Evolutionary conservation across 64 coral and sea anemone genomes (phyloP).

Genomic region (Stylophora pistillata): DNA sequence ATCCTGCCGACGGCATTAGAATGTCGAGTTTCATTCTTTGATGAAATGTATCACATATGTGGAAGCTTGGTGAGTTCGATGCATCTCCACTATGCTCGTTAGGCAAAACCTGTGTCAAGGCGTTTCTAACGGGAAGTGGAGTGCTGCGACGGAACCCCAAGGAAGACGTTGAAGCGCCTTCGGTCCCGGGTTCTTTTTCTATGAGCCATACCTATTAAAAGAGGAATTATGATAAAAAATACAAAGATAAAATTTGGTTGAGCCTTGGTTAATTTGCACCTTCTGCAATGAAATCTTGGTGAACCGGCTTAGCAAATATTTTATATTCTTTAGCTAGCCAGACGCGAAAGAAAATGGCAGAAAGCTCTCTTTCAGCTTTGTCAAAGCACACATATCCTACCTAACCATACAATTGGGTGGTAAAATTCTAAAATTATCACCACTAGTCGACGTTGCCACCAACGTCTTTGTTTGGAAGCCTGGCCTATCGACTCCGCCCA

Average conservation of each 20-base stretch:
- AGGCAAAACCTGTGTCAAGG: neutral
- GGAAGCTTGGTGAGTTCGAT: neutral
- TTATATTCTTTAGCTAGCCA: too few relatives aligned
- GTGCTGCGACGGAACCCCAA: neutral
- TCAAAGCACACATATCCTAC: too few relatives aligned
- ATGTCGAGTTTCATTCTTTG: slow-evolving; percentile 18
- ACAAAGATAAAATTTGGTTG: neutral
- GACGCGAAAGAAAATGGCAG: too few relatives aligned
- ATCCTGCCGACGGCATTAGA: slow-evolving; percentile 4
- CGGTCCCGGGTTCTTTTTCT: neutral
- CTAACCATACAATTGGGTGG: too few relatives aligned
- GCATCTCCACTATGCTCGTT: slow-evolving; percentile 4
- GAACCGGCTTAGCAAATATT: too few relatives aligned
- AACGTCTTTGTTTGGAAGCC: too few relatives aligned
- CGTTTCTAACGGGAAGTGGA: neutral
- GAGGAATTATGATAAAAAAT: neutral
- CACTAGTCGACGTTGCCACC: too few relatives aligned
- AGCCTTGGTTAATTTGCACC: neutral
- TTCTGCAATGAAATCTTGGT: neutral
- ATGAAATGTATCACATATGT: neutral
- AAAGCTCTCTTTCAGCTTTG: too few relatives aligned
- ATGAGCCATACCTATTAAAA: neutral
- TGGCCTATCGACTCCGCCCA: too few relatives aligned
- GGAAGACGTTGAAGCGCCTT: neutral
- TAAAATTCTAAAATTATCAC: too few relatives aligned